Evolutionary conservation across 2,888 invertebrate species (phyloP), one percentile per base, ranked within the genome.

Genomic region (Parnassius mnemosyne): DNA sequence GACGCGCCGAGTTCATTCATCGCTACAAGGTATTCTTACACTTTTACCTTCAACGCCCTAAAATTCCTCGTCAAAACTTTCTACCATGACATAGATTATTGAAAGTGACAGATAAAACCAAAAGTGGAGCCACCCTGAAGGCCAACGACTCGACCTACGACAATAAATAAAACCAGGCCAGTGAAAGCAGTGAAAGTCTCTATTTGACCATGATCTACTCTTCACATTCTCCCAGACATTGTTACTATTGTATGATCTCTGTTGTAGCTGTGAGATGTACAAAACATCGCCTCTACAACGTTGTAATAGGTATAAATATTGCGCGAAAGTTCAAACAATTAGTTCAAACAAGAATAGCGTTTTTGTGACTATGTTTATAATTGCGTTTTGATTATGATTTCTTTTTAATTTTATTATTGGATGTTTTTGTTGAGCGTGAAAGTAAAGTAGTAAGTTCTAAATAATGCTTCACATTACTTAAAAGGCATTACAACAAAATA

Each of bases 131-230:
- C 76, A 83, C 83, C 87, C 85, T 71, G 84, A 86, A 87, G 88
- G 89, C 78, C 85, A 69, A 59, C 77, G 64, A 70, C 76, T 76
- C 78, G 83, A 85, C 89, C 87, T 87, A 82, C 84, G 78, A 81
- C 85, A 85, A 82, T 74, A 74, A 72, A 67, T 65, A 63, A 62
- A 72, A 73, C 83, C 84, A 80, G 85, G 89, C 80, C 86, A 66
- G 83, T 80, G 89, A 89, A 89, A 90, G 83, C 76, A 82, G 88
- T 80, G 89, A 89, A 89, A 89, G 89, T 84, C 68, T 76, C 75
- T 75, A 78, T 81, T 79, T 83, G 85, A 79, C 85, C 86, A 77
- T 84, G 85, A 87, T 84, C 83, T 85, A 85, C 83, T 85, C 83
- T 79, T 73, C 67, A 75, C 80, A 81, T 84, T 86, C 83, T 83